Percentiles rank a stretch among this genome's conserved stretches.
These are phyloP conservation scores for Hylia prasina DNA, from an alignment of 2,113 vertebrate species.

Conservation along the genomic window DNA sequence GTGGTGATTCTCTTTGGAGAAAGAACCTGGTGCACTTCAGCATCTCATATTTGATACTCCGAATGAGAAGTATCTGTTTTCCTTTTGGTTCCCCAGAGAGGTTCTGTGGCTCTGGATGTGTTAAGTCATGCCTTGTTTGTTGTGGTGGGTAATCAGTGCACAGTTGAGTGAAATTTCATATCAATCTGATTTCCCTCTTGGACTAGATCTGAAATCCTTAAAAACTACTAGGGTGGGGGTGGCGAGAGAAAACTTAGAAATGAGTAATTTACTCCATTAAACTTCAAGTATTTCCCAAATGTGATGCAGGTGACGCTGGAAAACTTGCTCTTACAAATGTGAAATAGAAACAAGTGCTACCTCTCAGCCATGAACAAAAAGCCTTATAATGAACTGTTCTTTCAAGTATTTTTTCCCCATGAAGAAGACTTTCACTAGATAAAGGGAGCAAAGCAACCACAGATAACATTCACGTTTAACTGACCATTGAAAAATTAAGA, in stretches of 20 bases:
- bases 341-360: background rate
- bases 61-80: background rate
- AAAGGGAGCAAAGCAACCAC: background rate
- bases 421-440: background rate
- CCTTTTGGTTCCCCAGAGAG: background rate
- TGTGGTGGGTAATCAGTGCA: background rate
- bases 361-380: background rate
- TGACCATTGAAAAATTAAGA: background rate
- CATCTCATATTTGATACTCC: background rate
- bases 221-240: background rate
- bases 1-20: background rate
- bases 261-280: background rate
- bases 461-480: background rate
- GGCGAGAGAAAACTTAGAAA: background rate
- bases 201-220: background rate
- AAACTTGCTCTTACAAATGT: background rate
- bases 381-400: background rate
- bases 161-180: background rate
- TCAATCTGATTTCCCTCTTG: background rate
- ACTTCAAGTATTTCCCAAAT: background rate
- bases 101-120: background rate
- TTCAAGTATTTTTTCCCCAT: background rate
- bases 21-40: background rate
- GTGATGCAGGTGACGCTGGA: background rate
- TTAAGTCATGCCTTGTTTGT: background rate